Evolutionary conservation across 2,888 invertebrate genomes (phyloP), one percentile per base, ranked within the genome.

Genomic region (Rhagium mordax): DNA sequence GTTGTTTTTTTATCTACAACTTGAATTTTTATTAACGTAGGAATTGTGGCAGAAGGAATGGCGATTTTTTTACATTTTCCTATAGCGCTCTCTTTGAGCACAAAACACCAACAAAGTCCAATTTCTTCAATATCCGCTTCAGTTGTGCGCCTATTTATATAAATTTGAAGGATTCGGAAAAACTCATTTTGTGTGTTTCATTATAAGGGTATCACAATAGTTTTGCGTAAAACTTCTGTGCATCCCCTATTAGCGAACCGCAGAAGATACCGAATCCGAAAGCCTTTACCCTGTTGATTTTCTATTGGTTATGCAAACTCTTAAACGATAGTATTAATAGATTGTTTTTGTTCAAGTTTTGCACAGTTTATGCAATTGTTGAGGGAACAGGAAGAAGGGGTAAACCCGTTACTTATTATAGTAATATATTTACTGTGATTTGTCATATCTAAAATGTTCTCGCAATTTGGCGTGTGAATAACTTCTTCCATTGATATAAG

Each of bases 401-500:
- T 61, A 65, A 73, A 57, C 71, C 61, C 59, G 60, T 48, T 66
- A 70, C 51, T 68, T 55, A 72, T 72, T 62, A 75, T 77, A 76
- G 74, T 79, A 77, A 79, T 78, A 77, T 74, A 80, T 76, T 81
- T 79, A 81, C 82, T 84, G 83, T 84, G 83, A 84, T 84, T 82
- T 81, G 83, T 79, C 83, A 84, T 84, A 83, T 84, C 84, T 78
- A 77, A 80, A 74, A 74, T 74, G 75, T 74, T 79, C 74, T 76
- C 75, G 67, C 70, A 61, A 66, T 64, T 62, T 57, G 65, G 61
- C 61, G 74, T 75, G 75, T 70, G 73, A 72, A 75, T 70, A 74
- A 71, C 74, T 76, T 74, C 74, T 74, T 78, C 77, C 75, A 77
- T 78, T 73, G 61, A 61, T 47, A 71, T 73, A 72, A 66, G 69